Percentiles rank a stretch among this genome's conserved stretches.
These are phyloP conservation scores for Cylas formicarius DNA, from an alignment of 1,140 invertebrate species.

Conservation along the genomic window DNA sequence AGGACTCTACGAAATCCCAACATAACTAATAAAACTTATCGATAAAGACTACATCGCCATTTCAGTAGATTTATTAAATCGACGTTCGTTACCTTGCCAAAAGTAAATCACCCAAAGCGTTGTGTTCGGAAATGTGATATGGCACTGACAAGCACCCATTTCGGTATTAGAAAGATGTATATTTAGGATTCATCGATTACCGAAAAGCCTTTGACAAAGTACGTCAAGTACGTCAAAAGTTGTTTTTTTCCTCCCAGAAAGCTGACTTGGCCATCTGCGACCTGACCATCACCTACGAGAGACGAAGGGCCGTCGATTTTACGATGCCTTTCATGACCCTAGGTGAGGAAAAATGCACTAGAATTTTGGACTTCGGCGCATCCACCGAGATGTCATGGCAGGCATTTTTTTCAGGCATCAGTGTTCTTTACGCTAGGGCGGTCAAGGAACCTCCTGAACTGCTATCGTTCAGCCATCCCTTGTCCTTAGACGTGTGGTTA, in stretches of 20 bases:
- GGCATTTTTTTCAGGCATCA: slow-evolving; percentile 52
- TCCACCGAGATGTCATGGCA: not conserved
- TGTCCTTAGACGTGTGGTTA: slow-evolving; percentile 88
- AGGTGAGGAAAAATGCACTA: slow-evolving; percentile 47
- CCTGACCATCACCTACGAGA: slow-evolving; percentile 82
- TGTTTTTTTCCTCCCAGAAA: slow-evolving; percentile 53
- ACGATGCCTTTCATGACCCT: slow-evolving; percentile 88
- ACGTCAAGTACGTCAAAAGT: not conserved
- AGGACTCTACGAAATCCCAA: too few relatives aligned
- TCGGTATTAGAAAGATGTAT: too few relatives aligned
- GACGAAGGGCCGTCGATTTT: slow-evolving; percentile 80
- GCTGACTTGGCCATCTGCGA: slow-evolving; percentile 89
- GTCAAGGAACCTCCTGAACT: slow-evolving; percentile 62
- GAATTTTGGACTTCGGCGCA: not conserved
- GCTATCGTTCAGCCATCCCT: slow-evolving; percentile 81
- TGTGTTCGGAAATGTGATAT: too few relatives aligned
- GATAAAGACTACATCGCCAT: too few relatives aligned
- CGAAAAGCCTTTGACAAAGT: too few relatives aligned
- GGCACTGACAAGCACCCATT: too few relatives aligned
- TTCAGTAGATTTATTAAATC: too few relatives aligned
- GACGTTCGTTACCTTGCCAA: too few relatives aligned
- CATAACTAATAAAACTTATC: too few relatives aligned
- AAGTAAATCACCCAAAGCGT: too few relatives aligned
- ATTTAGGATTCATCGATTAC: too few relatives aligned
- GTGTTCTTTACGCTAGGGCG: slow-evolving; percentile 70